Conservation (phyloP, 1,140 invertebrate species). For the Sinonovacula constricta region DNA sequence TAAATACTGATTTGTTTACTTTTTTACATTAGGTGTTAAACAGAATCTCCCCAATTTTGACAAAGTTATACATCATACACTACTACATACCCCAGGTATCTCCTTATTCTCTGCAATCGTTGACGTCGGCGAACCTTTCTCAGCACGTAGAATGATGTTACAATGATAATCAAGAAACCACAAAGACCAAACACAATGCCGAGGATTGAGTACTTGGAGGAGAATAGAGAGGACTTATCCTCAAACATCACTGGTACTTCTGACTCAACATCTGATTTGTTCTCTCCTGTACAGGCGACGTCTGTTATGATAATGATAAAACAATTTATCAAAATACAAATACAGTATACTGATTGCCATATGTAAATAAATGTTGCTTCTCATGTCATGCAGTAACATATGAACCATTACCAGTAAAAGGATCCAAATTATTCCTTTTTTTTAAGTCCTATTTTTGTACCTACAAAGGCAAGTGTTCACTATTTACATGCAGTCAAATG, state of each 20-base stretch:
- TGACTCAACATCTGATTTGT: no score
- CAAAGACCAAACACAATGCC: constrained; percentile 40
- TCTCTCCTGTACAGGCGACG: no score
- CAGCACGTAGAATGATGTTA: constrained; percentile 41
- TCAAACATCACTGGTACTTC: constrained; percentile 37
- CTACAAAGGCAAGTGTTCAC: no score
- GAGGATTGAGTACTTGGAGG: constrained; percentile 29
- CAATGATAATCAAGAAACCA: constrained; percentile 31
- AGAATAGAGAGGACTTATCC: constrained; percentile 30
- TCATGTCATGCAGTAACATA: no score
- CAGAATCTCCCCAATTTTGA: background rate
- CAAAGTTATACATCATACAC: background rate
- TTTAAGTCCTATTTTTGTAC: no score
- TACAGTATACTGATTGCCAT: no score
- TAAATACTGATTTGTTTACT: background rate
- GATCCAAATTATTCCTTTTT: no score
- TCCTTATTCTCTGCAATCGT: constrained; percentile 39
- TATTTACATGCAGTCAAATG: no score
- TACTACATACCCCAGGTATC: constrained; percentile 31
- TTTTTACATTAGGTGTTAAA: background rate
- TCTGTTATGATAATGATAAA: no score
- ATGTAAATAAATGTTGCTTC: no score
- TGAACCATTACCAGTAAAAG: no score
- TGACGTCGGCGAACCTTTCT: constrained; percentile 22
- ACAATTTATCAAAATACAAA: no score